Evolutionary conservation across 2,797 vertebrate genomes (phyloP).

Genomic region (Masticophis lateralis): DNA sequence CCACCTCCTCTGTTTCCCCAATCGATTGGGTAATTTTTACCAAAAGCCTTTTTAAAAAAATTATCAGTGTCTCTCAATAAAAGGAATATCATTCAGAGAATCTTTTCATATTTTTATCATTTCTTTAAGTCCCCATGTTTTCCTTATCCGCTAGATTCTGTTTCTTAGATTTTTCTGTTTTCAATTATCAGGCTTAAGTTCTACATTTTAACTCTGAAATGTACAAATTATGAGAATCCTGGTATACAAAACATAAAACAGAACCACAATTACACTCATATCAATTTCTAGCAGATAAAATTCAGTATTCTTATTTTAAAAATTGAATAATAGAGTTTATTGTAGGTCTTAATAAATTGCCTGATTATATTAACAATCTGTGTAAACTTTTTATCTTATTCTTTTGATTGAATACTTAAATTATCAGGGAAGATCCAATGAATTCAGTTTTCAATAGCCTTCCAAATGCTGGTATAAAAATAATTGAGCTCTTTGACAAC

Average conservation of each 20-base stretch:
- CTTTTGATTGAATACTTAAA: neutral
- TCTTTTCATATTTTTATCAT: neutral
- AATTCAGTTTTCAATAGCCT: neutral
- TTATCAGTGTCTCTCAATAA: neutral
- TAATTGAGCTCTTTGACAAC: neutral
- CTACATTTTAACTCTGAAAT: neutral
- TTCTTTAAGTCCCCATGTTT: neutral
- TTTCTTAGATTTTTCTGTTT: neutral
- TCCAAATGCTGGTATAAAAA: neutral
- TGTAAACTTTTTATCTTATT: neutral
- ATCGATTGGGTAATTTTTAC: neutral
- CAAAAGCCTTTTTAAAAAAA: neutral
- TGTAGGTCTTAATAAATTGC: neutral
- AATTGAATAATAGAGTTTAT: neutral
- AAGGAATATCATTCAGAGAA: neutral
- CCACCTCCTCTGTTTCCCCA: neutral
- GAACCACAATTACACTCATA: neutral
- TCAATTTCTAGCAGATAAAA: neutral
- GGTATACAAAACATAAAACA: neutral
- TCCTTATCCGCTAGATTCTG: neutral
- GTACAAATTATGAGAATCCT: neutral
- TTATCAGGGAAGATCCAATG: neutral
- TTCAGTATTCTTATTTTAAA: neutral
- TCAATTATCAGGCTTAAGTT: neutral
- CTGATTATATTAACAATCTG: too few species aligned